Percentiles rank a stretch among this genome's conserved stretches.
These are phyloP conservation scores for Lepidurus apus DNA, from an alignment of 1,140 invertebrate species.

Conservation along the genomic window DNA sequence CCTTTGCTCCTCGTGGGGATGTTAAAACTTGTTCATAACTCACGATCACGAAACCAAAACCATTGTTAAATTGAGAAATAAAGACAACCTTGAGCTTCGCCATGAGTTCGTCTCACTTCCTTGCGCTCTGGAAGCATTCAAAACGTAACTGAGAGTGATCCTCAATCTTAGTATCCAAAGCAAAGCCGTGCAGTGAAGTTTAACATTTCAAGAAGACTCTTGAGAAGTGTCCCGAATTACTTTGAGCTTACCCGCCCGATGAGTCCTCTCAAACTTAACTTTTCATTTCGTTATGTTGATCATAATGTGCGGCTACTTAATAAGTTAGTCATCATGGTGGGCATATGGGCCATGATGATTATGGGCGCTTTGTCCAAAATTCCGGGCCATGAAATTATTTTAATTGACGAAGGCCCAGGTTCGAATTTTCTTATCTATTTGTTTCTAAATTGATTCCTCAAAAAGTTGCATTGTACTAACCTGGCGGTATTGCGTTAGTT, in stretches of 20 bases:
- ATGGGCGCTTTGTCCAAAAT: background rate
- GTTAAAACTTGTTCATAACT: background rate
- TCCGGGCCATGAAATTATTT: conserved; percentile 20
- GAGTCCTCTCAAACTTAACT: background rate
- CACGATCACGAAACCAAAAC: conserved; percentile 10
- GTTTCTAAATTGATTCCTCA: too few relatives aligned
- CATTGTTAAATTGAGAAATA: background rate
- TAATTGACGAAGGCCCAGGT: conserved; percentile 30
- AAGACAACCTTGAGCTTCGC: background rate
- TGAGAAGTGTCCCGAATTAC: conserved; percentile 3
- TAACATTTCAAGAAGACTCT: background rate
- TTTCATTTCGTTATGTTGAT: background rate
- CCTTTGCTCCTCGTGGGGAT: background rate
- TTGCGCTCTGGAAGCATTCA: background rate
- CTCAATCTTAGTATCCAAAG: background rate
- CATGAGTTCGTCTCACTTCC: conserved; percentile 10
- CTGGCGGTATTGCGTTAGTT: conserved; percentile 49
- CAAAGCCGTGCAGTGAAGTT: background rate
- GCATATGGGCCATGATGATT: conserved; percentile 12
- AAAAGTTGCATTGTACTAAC: background rate
- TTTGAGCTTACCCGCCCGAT: background rate
- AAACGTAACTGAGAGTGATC: background rate
- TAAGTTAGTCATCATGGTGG: background rate
- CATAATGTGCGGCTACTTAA: background rate
- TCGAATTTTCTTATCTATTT: background rate